Evolutionary conservation across 2,888 invertebrate genomes (phyloP), one percentile per base, ranked within the genome.

Genomic region (Torymus auratus): DNA sequence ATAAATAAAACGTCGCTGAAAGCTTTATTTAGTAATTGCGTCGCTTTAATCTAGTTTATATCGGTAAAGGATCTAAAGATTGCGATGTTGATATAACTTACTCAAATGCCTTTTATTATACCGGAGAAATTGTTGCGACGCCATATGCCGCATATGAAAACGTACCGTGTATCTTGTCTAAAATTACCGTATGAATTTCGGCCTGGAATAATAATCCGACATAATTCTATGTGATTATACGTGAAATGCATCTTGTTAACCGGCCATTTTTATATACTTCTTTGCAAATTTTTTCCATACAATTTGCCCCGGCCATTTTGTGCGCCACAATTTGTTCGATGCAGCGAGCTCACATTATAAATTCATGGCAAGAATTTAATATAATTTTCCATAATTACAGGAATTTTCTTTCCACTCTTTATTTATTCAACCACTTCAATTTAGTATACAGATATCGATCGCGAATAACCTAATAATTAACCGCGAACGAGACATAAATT

Each of bases 151-250:
- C 41, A 7, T 28, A 28, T 60, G 52, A 41, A 41, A 15, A 62
- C 55, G 11, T 41, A 15, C 17, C 56, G 62, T 55, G 41, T 70
- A 62, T 56, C 56, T 69, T 70, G 23, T 2, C n/a, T n/a, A 52
- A 71, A 52, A 78, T 64, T 71, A 17, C 52, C 0, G 65, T 23
- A 70, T 64, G 53, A 72, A 67, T 71, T 78, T 67, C 20, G 23
- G 60, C 10, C 23, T 23, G 53, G 17, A n/a, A 56, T 73, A 61
- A 73, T 61, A 61, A n/a, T n/a, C n/a, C 41, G 12, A 62, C 56
- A 61, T 68, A 73, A 78, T 78, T 78, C 17, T 53, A 53, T 20
- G 72, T 28, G 20, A 73, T 73, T 73, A 62, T 62, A 62, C 50
- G 41, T 41, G 56, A 62, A 68, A 72, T 61, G 5, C 17, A n/a